Conservation (phyloP, 2,888 invertebrate genomes). For the Limnephilus auricula region DNA sequence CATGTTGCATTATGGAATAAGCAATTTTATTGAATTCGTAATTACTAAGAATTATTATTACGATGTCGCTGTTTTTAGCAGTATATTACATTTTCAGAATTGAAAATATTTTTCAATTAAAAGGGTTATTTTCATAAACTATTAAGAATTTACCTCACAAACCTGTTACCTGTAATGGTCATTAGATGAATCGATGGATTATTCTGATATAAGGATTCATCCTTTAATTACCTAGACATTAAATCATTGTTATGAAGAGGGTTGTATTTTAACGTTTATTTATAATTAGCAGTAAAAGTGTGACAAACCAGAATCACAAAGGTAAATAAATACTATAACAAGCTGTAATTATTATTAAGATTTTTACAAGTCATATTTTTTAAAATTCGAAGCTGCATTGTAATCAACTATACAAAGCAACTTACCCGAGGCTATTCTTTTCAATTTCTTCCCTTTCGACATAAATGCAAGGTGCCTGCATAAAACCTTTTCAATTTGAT, state of each 20-base stretch:
- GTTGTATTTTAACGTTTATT: background rate
- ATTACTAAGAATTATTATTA: background rate
- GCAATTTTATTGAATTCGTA: background rate
- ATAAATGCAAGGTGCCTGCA: background rate
- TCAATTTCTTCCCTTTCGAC: too few species aligned
- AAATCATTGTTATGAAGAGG: background rate
- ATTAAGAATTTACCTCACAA: background rate
- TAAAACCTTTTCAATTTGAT: background rate
- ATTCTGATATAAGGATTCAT: background rate
- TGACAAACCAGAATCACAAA: background rate
- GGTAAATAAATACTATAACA: background rate
- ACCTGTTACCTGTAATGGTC: background rate
- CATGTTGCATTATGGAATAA: background rate
- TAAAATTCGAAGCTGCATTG: background rate
- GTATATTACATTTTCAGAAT: background rate
- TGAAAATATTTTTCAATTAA: too few species aligned
- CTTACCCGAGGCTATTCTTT: background rate
- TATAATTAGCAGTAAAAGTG: background rate
- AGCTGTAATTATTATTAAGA: background rate
- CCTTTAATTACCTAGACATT: background rate
- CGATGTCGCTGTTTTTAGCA: background rate
- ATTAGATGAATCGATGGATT: background rate
- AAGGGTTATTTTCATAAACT: background rate
- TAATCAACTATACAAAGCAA: background rate
- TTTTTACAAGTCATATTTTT: background rate